Conservation (phyloP, 2,113 vertebrate genomes). For the Pelobates fuscus region DNA sequence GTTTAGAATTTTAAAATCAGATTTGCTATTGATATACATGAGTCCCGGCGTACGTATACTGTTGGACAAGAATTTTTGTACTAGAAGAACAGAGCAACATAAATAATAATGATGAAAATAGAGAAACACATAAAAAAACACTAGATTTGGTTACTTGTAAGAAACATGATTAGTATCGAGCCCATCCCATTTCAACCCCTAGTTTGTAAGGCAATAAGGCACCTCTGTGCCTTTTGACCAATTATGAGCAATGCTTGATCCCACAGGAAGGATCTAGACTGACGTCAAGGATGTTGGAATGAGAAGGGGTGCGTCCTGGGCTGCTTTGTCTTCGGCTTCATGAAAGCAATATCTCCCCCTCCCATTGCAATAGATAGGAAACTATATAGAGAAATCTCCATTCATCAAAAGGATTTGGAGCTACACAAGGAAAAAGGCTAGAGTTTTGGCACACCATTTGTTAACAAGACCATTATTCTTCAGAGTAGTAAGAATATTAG, state of each 20-base stretch:
- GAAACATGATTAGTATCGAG: not conserved
- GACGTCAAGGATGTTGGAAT: slow-evolving; percentile 14
- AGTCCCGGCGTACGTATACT: not conserved
- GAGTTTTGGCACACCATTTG: slow-evolving; percentile 32
- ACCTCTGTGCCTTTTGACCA: slow-evolving; percentile 21
- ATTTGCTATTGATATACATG: too few relatives aligned
- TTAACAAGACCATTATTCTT: slow-evolving; percentile 27
- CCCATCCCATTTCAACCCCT: not conserved
- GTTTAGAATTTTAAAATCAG: too few relatives aligned
- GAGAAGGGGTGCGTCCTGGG: slow-evolving; percentile 15
- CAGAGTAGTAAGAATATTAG: not conserved
- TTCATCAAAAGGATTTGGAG: slow-evolving; percentile 25
- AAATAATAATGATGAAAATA: not conserved
- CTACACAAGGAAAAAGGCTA: slow-evolving; percentile 13
- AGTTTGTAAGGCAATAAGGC: slow-evolving; percentile 21
- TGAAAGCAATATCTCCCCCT: not conserved
- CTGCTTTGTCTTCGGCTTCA: slow-evolving; percentile 27
- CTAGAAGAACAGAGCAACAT: not conserved
- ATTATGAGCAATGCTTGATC: slow-evolving; percentile 3
- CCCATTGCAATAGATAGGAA: slow-evolving; percentile 25
- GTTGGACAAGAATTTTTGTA: not conserved
- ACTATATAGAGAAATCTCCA: slow-evolving; percentile 31
- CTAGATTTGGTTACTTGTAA: not conserved
- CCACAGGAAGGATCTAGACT: not conserved
- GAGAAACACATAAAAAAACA: not conserved